Evolutionary conservation across 2,888 invertebrate genomes (phyloP).

Genomic region (Apamea anceps): DNA sequence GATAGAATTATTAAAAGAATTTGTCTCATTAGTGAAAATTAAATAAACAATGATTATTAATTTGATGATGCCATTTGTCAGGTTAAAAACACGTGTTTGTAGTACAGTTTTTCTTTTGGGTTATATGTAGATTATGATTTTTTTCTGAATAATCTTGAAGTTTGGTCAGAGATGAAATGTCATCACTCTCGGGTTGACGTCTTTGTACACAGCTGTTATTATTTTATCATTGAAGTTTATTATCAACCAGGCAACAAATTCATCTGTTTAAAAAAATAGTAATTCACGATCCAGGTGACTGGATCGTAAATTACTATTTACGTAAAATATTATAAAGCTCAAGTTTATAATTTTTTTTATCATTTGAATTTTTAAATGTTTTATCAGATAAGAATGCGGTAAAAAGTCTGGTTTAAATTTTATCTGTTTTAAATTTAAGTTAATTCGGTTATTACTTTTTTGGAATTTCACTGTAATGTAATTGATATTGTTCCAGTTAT

Average conservation of each 20-base stretch:
- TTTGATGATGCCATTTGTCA: not conserved
- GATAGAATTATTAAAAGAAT: not conserved
- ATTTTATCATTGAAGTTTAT: not conserved
- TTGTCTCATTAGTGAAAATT: slow-evolving; percentile 11
- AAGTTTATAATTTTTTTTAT: not conserved
- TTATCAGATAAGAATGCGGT: not conserved
- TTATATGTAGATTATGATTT: not conserved
- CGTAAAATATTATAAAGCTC: too few species aligned
- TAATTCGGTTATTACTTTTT: not conserved
- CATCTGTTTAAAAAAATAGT: not conserved
- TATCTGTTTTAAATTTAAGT: not conserved
- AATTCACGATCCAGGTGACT: not conserved
- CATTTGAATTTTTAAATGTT: not conserved
- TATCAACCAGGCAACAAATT: not conserved
- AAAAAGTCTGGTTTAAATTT: not conserved
- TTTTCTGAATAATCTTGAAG: not conserved
- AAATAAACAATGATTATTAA: slow-evolving; percentile 4
- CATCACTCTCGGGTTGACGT: not conserved
- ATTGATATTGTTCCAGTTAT: not conserved
- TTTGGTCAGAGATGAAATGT: not conserved
- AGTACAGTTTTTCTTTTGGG: not conserved
- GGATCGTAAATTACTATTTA: too few species aligned
- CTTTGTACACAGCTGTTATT: not conserved
- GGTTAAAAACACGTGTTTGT: not conserved
- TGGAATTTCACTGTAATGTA: not conserved